Evolutionary conservation across 2,797 vertebrate species (phyloP).

Genomic region (Chaetophractus vellerosus): DNA sequence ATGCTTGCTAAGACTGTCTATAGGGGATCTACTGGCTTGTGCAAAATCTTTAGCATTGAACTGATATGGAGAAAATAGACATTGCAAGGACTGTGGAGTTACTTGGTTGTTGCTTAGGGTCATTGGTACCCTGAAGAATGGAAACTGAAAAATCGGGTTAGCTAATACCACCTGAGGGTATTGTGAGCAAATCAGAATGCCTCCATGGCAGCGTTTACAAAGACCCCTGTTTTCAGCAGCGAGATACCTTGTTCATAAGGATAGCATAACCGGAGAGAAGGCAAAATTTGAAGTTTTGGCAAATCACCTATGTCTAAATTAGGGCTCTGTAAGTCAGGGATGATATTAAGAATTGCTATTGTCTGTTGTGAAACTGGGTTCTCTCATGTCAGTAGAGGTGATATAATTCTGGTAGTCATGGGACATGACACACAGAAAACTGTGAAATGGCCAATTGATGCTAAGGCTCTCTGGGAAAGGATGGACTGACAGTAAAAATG

Average conservation of each 20-base stretch:
- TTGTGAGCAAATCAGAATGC: not conserved
- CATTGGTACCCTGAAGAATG: not conserved
- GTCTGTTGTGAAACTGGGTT: not conserved
- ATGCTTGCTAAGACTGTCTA: not conserved
- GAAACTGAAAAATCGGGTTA: not conserved
- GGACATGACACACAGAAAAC: not conserved
- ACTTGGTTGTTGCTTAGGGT: not conserved
- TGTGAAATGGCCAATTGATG: not conserved
- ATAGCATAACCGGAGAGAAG: not conserved
- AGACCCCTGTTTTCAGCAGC: not conserved
- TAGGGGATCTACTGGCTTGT: not conserved
- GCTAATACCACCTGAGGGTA: not conserved
- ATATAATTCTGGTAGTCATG: not conserved
- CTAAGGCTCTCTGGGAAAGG: not conserved
- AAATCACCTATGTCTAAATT: not conserved
- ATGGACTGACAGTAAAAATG: not conserved
- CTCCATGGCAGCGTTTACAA: not conserved
- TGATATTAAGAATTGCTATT: not conserved
- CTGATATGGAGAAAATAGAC: conserved; percentile 6
- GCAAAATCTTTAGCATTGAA: not conserved
- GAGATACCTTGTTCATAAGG: not conserved
- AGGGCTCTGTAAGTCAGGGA: not conserved
- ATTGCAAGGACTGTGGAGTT: not conserved
- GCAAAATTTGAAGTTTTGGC: not conserved
- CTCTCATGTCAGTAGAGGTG: too few relatives aligned